These are phyloP conservation scores for Sebastes paucispinis DNA, from an alignment of 2,797 vertebrate genomes.

Conservation along the genomic window DNA sequence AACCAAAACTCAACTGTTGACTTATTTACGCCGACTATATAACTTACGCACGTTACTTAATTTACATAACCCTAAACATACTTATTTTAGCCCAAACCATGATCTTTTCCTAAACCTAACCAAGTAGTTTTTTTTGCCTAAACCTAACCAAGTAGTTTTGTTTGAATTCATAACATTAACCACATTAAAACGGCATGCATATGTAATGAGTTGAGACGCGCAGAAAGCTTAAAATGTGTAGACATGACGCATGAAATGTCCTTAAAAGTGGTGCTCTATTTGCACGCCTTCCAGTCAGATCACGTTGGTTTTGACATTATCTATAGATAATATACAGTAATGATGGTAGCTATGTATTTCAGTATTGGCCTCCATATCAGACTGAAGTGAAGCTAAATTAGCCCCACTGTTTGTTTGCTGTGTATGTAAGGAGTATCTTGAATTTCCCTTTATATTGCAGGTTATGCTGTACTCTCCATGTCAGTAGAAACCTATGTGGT, in stretches of 20 bases:
- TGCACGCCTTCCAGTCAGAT: too few relatives aligned
- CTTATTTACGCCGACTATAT: too few relatives aligned
- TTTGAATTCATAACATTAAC: too few relatives aligned
- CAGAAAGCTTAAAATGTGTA: too few relatives aligned
- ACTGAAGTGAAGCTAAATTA: not conserved
- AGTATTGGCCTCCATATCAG: not conserved
- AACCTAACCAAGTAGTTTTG: not conserved
- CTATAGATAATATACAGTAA: not conserved
- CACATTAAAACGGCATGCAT: too few relatives aligned
- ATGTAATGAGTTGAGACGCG: rapidly evolving
- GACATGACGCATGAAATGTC: not conserved
- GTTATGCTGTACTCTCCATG: not conserved
- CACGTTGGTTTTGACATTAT: not conserved
- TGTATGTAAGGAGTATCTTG: not conserved
- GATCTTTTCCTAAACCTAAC: not conserved
- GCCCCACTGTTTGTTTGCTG: not conserved
- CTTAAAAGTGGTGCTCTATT: not conserved
- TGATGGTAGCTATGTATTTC: not conserved
- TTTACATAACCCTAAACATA: not conserved
- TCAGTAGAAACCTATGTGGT: not conserved
- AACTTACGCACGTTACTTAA: not conserved
- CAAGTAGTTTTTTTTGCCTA: not conserved
- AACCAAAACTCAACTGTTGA: too few relatives aligned
- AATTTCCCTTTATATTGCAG: not conserved
- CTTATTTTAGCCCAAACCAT: not conserved